Percentiles rank a stretch among this genome's conserved stretches.
Conservation (phyloP, 1,140 invertebrate species). For the Atta texana region DNA sequence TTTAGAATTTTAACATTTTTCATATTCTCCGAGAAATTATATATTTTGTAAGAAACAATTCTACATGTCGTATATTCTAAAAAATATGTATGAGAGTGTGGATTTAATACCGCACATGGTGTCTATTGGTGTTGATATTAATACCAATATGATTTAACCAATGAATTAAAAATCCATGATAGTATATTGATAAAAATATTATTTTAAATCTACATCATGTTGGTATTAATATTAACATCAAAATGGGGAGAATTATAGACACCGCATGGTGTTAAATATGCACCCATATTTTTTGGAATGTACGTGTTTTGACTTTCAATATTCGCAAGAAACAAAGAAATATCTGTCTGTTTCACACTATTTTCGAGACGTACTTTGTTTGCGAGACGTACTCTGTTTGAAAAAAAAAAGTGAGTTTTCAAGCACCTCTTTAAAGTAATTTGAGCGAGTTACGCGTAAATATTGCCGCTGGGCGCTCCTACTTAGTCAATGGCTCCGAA, state of each 20-base stretch:
- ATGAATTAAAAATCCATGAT: too few relatives aligned
- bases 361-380: background rate
- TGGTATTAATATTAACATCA: too few relatives aligned
- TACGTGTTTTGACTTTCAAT: background rate
- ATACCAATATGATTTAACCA: too few relatives aligned
- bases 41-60: background rate
- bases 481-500: slow-evolving; percentile 67
- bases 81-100: too few relatives aligned
- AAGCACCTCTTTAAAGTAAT: slow-evolving; percentile 2
- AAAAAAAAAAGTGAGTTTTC: background rate
- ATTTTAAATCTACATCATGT: too few relatives aligned
- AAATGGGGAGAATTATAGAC: too few relatives aligned
- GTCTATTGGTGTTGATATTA: too few relatives aligned
- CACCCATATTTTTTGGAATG: too few relatives aligned
- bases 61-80: background rate
- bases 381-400: background rate
- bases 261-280: too few relatives aligned
- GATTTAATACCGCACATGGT: too few relatives aligned
- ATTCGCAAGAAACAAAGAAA: background rate
- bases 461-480: slow-evolving; percentile 18
- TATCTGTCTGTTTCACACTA: background rate
- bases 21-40: background rate
- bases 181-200: too few relatives aligned
- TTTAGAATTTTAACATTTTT: background rate
- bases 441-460: slow-evolving; percentile 33